phyloP scores from a whole-genome alignment of 35 echinoderm and acorn worm genomes.

The Heliocidaris tuberculata region DNA sequence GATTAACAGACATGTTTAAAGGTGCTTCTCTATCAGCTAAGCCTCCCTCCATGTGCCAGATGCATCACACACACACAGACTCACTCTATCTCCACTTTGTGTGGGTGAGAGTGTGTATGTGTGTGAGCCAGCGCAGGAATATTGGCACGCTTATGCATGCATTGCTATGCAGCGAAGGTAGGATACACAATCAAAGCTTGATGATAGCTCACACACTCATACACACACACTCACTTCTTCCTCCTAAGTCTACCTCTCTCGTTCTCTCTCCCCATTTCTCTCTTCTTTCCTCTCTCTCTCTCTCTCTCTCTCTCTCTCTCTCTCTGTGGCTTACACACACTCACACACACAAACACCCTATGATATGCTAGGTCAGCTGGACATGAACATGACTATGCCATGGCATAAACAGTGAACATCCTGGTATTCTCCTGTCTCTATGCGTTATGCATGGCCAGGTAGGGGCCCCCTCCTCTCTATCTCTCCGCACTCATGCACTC shows the following conservation, averaged over 20 bases:
- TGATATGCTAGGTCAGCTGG: background rate
- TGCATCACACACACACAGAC: background rate
- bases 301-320: background rate
- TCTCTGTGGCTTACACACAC: background rate
- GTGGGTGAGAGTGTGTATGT: slow-evolving; percentile 9
- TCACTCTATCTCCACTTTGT: background rate
- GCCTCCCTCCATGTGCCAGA: background rate
- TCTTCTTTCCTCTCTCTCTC: background rate
- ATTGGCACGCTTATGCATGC: slow-evolving; percentile 39
- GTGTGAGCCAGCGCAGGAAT: background rate
- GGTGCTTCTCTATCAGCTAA: background rate
- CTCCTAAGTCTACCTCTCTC: background rate
- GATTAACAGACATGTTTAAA: slow-evolving; percentile 18
- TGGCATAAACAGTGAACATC: background rate
- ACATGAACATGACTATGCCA: slow-evolving; percentile 17
- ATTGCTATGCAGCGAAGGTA: slow-evolving; percentile 34
- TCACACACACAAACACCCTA: background rate
- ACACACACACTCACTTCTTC: slow-evolving; percentile 8
- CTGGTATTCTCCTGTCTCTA: background rate
- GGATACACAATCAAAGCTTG: background rate
- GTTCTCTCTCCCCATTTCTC: background rate
- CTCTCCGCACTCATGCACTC: slow-evolving; percentile 10
- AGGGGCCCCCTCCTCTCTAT: background rate
- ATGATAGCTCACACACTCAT: background rate
- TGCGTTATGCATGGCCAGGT: background rate